Base-by-base conservation (phyloP, 2,797 vertebrate species). In the Selene dorsalis region DNA sequence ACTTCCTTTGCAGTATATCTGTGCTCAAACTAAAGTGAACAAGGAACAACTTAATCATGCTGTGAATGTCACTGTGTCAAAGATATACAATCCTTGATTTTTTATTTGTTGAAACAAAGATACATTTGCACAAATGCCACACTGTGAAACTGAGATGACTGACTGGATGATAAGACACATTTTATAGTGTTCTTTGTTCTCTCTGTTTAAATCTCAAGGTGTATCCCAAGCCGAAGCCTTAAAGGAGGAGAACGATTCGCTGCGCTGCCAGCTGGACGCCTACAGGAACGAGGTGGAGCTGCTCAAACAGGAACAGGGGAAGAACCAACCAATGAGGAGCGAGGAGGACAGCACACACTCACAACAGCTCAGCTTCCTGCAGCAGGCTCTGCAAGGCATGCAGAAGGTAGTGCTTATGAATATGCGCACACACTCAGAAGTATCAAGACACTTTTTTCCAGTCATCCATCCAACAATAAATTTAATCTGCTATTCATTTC, bases 301-400 rank as follows among this genome's bases (percentile, higher is more conserved):
- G 85, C 95, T 98, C 56, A 98, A 97, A 85, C 96, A 97, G 93
- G 97, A 98, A 73, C 96, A 98, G 77, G 96, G 96, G 91, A 97
- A 97, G 87, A 94, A 91, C 22, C 94, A 93, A 57, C 94, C 92
- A 16, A 90, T 90, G 32, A 93, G 91, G 83, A 94, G 93, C 3
- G 97, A 97, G 18, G 97, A 97, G 79, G 97, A 98, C 79, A 88
- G 89, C 79, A 96, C 95, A 30, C 97, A 96, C 88, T 96, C 97
- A 17, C 96, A 98, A 90, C 96, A 98, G 87, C 94, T 99, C 91
- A 96, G 94, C 86, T 96, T 98, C 88, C 95, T 99, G 17, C 97
- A 98, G 88, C 97, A 98, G 92, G 96, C 97, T 55, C 94, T 98
- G 74, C 97, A 98, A 90, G 97, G 97, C 88, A 98, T 98, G 97